phyloP scores from a whole-genome alignment of 2,888 invertebrate genomes.

The Augochlorella aurata region DNA sequence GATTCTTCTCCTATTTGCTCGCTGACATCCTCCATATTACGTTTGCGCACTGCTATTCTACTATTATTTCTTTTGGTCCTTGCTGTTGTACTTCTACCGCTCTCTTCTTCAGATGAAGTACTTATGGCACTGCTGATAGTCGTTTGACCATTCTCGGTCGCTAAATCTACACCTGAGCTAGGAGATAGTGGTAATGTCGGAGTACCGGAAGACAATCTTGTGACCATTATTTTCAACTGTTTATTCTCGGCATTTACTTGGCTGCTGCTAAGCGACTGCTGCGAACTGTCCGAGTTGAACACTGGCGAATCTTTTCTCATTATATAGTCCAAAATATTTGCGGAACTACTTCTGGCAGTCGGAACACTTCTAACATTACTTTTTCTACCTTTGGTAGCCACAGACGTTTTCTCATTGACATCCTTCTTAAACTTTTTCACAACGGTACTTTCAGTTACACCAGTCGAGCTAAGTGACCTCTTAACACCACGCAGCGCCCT shows the following conservation, averaged over 20 bases:
- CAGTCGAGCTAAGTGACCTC: background rate
- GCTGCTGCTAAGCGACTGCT: background rate
- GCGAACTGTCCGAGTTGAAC: background rate
- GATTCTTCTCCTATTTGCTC: constrained; percentile 43
- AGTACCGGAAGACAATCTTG: background rate
- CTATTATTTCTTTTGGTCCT: background rate
- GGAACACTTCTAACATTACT: background rate
- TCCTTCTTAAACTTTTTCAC: constrained; percentile 38
- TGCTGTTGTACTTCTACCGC: background rate
- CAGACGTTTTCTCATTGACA: background rate
- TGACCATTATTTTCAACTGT: background rate
- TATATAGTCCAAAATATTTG: constrained; percentile 17
- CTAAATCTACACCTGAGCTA: background rate
- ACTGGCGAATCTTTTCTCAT: constrained; percentile 17
- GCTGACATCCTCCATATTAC: background rate
- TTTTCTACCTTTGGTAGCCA: background rate
- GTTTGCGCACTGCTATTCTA: background rate
- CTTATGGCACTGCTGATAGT: background rate
- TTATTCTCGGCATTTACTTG: background rate
- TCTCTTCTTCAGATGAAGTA: background rate
- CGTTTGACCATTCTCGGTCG: background rate
- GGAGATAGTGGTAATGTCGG: background rate
- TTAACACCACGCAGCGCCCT: constrained; percentile 22
- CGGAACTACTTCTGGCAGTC: constrained; percentile 12
- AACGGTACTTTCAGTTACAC: background rate